These are phyloP conservation scores for Agrotis puta DNA, from an alignment of 2,888 invertebrate genomes.

Conservation along the genomic window DNA sequence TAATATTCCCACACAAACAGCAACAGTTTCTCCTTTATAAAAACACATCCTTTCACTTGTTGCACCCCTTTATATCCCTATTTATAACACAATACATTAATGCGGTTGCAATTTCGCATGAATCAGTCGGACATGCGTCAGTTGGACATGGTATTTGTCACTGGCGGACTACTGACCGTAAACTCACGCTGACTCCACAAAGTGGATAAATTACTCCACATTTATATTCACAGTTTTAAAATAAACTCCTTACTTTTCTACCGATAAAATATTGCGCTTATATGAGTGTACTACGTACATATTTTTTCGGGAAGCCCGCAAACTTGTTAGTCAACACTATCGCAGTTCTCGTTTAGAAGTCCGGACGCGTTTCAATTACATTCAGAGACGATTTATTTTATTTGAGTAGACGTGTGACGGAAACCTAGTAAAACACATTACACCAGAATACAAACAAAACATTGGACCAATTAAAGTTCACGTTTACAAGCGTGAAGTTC, in stretches of 20 bases:
- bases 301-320: slow-evolving; percentile 41
- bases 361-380: slow-evolving; percentile 52
- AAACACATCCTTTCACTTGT: slow-evolving; percentile 58
- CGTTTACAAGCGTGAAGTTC: slow-evolving; percentile 60
- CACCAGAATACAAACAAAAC: slow-evolving; percentile 59
- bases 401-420: slow-evolving; percentile 47
- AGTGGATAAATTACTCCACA: slow-evolving; percentile 58
- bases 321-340: slow-evolving; percentile 51
- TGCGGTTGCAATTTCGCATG: slow-evolving; percentile 62
- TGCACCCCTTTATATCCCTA: slow-evolving; percentile 61
- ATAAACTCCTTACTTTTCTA: slow-evolving; percentile 49
- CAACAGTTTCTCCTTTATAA: slow-evolving; percentile 42
- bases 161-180: slow-evolving; percentile 55
- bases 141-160: slow-evolving; percentile 57
- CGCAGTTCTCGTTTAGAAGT: slow-evolving; percentile 31
- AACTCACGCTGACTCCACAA: slow-evolving; percentile 44
- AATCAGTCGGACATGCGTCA: slow-evolving; percentile 65
- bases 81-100: slow-evolving; percentile 64
- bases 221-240: slow-evolving; percentile 53
- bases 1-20: slow-evolving; percentile 15
- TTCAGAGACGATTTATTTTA: slow-evolving; percentile 45
- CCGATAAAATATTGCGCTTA: slow-evolving; percentile 42
- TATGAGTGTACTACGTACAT: slow-evolving; percentile 20
- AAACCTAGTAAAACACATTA: slow-evolving; percentile 46
- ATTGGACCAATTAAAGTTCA: slow-evolving; percentile 62